Evolutionary conservation across 1,140 invertebrate species (phyloP).

Genomic region (Hypsibius dujardini): DNA sequence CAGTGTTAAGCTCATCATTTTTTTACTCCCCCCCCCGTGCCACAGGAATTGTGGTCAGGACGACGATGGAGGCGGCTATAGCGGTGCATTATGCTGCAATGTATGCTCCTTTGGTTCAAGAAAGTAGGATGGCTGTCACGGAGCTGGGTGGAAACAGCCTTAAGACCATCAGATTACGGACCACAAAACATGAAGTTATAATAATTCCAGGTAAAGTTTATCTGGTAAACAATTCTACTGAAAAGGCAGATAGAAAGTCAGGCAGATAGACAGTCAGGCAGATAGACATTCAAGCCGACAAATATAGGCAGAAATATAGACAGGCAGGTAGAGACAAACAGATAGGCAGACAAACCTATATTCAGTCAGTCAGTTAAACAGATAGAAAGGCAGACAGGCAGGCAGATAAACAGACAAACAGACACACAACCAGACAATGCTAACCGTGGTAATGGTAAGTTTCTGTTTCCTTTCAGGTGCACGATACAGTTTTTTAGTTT

Average conservation of each 20-base stretch:
- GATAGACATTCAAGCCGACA: too few relatives aligned
- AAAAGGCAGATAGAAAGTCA: too few relatives aligned
- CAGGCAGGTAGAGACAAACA: too few relatives aligned
- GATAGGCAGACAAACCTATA: too few relatives aligned
- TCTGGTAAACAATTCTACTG: neutral
- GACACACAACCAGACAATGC: neutral
- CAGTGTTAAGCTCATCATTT: neutral
- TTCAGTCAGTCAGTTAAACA: too few relatives aligned
- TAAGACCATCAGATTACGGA: neutral
- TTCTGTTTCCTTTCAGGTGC: constrained; percentile 1
- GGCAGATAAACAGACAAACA: neutral
- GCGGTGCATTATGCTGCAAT: constrained; percentile 9
- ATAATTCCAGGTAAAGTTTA: neutral
- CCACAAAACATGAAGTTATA: neutral
- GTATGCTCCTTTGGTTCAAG: constrained; percentile 5
- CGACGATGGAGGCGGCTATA: neutral
- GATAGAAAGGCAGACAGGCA: neutral
- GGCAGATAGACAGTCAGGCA: too few relatives aligned
- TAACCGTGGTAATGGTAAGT: neutral
- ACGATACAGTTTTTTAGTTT: neutral
- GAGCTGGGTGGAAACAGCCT: constrained; percentile 5
- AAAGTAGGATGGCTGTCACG: neutral
- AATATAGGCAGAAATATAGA: too few relatives aligned
- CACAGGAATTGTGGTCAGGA: neutral
- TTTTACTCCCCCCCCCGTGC: neutral